These are phyloP conservation scores for Trichosurus vulpecula DNA, from an alignment of 2,797 vertebrate species.

Conservation along the genomic window DNA sequence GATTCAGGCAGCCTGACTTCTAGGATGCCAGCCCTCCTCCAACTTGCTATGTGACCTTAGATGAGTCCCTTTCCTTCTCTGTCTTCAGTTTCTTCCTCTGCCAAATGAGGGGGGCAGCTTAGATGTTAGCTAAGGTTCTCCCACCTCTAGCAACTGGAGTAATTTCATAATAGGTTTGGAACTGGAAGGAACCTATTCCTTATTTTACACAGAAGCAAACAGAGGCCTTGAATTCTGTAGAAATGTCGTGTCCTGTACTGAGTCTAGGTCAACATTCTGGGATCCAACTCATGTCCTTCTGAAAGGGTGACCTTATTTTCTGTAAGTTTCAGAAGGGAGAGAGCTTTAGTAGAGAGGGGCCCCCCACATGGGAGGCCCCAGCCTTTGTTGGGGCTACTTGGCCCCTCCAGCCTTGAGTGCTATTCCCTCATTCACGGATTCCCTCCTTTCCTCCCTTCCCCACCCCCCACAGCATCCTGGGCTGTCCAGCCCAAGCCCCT, in stretches of 20 bases:
- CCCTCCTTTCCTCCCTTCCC: not conserved
- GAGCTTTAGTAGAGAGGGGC: not conserved
- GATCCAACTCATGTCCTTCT: not conserved
- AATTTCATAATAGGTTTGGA: not conserved
- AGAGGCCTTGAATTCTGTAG: not conserved
- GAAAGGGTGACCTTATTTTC: not conserved
- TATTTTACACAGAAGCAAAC: not conserved
- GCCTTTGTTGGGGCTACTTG: not conserved
- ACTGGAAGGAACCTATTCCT: not conserved
- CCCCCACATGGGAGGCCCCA: not conserved
- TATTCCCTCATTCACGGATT: not conserved
- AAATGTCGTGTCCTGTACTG: rapidly evolving
- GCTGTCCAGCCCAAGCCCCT: not conserved
- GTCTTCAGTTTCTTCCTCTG: not conserved
- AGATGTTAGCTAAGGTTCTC: not conserved
- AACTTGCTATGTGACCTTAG: not conserved
- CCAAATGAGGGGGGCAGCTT: not conserved
- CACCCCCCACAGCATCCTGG: not conserved
- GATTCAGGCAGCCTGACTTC: not conserved
- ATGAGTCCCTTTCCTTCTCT: not conserved
- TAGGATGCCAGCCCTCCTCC: not conserved
- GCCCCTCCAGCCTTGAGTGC: not conserved
- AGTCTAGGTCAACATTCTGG: not conserved
- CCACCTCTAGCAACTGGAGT: not conserved
- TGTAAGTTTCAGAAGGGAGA: not conserved